Percentiles rank a stretch among this genome's conserved stretches.
These are phyloP conservation scores for Xenentodon cancila DNA, from an alignment of 2,797 vertebrate species.

Conservation along the genomic window DNA sequence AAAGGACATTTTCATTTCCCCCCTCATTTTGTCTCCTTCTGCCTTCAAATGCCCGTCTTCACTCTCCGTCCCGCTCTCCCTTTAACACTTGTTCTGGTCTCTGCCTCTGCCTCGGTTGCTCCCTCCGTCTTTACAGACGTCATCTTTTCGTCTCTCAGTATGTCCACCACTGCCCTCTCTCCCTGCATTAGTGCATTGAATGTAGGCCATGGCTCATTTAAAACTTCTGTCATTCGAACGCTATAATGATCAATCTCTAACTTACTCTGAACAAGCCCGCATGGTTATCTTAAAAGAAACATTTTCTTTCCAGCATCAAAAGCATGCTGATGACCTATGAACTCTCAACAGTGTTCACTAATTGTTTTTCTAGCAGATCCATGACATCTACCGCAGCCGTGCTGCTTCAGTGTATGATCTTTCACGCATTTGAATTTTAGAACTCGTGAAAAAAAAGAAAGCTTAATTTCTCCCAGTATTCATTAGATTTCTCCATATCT, in stretches of 20 bases:
- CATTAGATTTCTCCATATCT: slow-evolving; percentile 21
- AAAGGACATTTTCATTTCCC: slow-evolving; percentile 75
- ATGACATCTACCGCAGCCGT: background rate
- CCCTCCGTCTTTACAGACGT: slow-evolving; percentile 47
- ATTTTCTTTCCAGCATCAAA: slow-evolving; percentile 18
- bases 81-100: slow-evolving; percentile 51
- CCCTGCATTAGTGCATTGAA: slow-evolving; percentile 52
- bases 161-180: slow-evolving; percentile 37
- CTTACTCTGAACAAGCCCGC: slow-evolving; percentile 32
- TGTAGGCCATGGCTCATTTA: slow-evolving; percentile 70
- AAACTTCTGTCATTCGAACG: slow-evolving; percentile 61
- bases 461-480: slow-evolving; percentile 27
- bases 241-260: slow-evolving; percentile 48
- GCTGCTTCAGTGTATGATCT: slow-evolving; percentile 8
- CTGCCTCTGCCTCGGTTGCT: slow-evolving; percentile 25
- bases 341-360: slow-evolving; percentile 16
- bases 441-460: slow-evolving; percentile 4
- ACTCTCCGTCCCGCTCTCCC: slow-evolving; percentile 44
- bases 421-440: slow-evolving; percentile 20
- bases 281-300: slow-evolving; percentile 21
- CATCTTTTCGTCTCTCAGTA: slow-evolving; percentile 32
- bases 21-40: slow-evolving; percentile 54
- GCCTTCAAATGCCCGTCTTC: slow-evolving; percentile 37
- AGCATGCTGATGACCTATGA: slow-evolving; percentile 33
- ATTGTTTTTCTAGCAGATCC: slow-evolving; percentile 15